Base-by-base conservation (phyloP, 2,797 vertebrate genomes). In the Alauda arvensis region DNA sequence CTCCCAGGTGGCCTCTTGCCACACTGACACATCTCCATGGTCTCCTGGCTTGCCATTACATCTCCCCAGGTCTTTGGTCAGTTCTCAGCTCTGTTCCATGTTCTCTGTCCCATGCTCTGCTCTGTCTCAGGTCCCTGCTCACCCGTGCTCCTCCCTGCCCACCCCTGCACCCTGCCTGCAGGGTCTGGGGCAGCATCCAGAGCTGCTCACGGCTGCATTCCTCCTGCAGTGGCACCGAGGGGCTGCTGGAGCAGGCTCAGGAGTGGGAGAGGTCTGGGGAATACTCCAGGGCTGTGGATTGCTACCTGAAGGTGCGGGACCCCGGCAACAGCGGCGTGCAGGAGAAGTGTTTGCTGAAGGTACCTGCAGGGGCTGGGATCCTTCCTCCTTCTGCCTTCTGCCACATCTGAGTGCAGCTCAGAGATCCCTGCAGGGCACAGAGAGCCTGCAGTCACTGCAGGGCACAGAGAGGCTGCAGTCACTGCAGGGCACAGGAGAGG, bases 301-400 rank as follows among this genome's bases (percentile, higher is more conserved):
- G 98, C 94, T 99, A 99, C 95, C 97, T 99, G 90, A 99, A 98
- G 94, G 98, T 99, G 92, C 98, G 90, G 68, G 98, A 99, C 46
- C 94, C 97, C 29, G 95, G 97, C 87, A 98, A 97, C 92, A 88
- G 68, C 9, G 45, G 65, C 83, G 94, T 98, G 89, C 85, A 97
- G 96, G 98, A 99, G 95, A 99, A 99, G 79, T 99, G 98, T 96
- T 98, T 98, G 97, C 97, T 99, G 97, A 99, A 99, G 99, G 99
- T 99, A 96, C 87, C n/a, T 4, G 37, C 4, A 10, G 46, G 31
- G 10, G 13, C 25, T 74, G 2, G 5, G 33, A 8, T 29, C 53
- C 29, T 16, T 61, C 40, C 37, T 37, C 8, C 34, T 67, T 37
- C 65, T 76, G 11, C 48, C 21, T 46, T 62, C n/a, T 57, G 55